Evolutionary conservation across 2,113 vertebrate species (phyloP).

Genomic region (Tragelaphus buxtoni): DNA sequence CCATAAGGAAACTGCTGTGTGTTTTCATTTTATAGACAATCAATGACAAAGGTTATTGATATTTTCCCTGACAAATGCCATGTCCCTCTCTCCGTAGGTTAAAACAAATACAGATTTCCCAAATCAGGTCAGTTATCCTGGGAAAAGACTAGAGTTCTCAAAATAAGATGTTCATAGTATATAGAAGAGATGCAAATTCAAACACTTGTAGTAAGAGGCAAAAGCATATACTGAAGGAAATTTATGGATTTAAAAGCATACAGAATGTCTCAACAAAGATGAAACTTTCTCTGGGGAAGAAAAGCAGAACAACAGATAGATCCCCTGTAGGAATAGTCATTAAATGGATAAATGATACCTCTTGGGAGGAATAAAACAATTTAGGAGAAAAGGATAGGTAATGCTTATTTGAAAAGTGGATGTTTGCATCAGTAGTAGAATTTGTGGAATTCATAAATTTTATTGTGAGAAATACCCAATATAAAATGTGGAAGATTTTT

Average conservation of each 20-base stretch:
- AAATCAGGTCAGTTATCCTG: not conserved
- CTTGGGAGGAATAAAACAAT: not conserved
- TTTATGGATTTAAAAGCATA: not conserved
- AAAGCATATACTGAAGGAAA: not conserved
- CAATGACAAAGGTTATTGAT: not conserved
- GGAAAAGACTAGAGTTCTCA: not conserved
- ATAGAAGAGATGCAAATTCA: not conserved
- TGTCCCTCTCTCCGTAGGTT: not conserved
- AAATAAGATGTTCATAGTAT: no score
- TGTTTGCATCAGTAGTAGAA: not conserved
- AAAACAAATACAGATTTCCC: not conserved
- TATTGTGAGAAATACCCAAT: not conserved
- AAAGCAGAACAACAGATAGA: not conserved
- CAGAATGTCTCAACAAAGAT: not conserved
- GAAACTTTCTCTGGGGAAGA: not conserved
- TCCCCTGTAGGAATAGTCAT: not conserved
- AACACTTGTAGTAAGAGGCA: not conserved
- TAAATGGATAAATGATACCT: slow-evolving; percentile 23
- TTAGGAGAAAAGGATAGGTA: not conserved
- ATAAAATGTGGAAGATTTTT: not conserved
- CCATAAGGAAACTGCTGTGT: not conserved
- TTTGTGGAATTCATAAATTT: not conserved
- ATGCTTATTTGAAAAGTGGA: not conserved
- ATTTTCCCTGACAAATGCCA: not conserved
- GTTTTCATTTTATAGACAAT: not conserved